phyloP scores from a whole-genome alignment of 2,797 vertebrate genomes.

The Rhinella marina region DNA sequence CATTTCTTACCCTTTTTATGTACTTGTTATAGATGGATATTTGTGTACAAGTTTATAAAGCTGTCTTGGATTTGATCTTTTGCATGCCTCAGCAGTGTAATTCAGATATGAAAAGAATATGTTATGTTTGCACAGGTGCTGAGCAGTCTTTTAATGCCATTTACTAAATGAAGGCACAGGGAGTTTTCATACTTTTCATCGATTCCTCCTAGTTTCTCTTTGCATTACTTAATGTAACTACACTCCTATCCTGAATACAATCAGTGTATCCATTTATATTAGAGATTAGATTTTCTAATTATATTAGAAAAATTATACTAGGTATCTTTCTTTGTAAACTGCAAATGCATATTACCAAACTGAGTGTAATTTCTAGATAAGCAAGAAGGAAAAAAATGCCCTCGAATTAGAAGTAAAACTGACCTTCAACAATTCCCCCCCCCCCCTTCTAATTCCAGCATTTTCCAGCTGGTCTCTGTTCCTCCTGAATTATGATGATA shows the following conservation, averaged over 20 bases:
- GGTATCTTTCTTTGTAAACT: too few relatives aligned
- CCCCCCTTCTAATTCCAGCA: too few relatives aligned
- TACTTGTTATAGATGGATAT: not conserved
- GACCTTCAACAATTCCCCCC: too few relatives aligned
- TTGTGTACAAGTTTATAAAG: not conserved
- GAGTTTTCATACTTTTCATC: not conserved
- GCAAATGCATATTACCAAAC: too few relatives aligned
- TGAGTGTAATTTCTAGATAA: too few relatives aligned
- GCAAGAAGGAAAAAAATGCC: too few relatives aligned
- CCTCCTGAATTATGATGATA: too few relatives aligned
- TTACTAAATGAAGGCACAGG: not conserved
- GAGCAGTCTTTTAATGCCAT: not conserved
- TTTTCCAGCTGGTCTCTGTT: too few relatives aligned
- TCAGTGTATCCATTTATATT: too few relatives aligned
- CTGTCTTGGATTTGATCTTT: not conserved
- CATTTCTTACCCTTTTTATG: not conserved
- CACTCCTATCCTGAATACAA: not conserved
- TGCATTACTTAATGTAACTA: not conserved
- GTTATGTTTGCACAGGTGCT: slow-evolving; percentile 22
- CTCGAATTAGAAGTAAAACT: too few relatives aligned
- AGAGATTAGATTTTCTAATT: too few relatives aligned
- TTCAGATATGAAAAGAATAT: not conserved
- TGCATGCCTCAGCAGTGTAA: not conserved
- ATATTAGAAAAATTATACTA: too few relatives aligned
- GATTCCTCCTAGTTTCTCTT: not conserved